These are phyloP conservation scores for Muntiacus muntjak DNA, from an alignment of 2,113 vertebrate species.

Conservation along the genomic window DNA sequence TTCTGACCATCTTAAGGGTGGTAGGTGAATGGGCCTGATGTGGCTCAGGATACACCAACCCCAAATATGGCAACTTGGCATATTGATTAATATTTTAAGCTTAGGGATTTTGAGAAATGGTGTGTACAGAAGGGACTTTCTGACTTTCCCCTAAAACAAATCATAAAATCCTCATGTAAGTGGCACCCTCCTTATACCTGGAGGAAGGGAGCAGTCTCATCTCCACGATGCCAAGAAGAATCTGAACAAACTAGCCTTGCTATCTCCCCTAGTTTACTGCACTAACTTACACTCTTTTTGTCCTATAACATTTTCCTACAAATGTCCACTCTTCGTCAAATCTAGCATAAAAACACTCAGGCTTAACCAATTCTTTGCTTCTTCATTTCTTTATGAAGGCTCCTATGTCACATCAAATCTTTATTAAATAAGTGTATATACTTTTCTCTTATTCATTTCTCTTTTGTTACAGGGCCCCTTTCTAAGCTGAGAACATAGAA, in stretches of 20 bases:
- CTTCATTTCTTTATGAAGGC: neutral
- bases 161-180: neutral
- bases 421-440: neutral
- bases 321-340: neutral
- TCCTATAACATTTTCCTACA: neutral
- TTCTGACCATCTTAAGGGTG: neutral
- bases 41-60: neutral
- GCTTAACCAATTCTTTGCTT: neutral
- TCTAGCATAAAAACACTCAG: neutral
- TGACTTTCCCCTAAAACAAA: neutral
- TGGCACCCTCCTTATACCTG: neutral
- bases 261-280: neutral
- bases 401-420: neutral
- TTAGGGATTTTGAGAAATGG: neutral
- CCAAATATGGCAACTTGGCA: neutral
- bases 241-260: neutral
- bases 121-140: neutral
- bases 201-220: neutral
- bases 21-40: neutral
- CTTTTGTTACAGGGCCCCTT: neutral
- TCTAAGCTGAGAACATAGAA: neutral
- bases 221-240: neutral
- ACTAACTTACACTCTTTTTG: neutral
- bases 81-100: neutral
- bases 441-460: neutral